Base-by-base conservation (phyloP, 2,113 vertebrate genomes). In the Recurvirostra avosetta region DNA sequence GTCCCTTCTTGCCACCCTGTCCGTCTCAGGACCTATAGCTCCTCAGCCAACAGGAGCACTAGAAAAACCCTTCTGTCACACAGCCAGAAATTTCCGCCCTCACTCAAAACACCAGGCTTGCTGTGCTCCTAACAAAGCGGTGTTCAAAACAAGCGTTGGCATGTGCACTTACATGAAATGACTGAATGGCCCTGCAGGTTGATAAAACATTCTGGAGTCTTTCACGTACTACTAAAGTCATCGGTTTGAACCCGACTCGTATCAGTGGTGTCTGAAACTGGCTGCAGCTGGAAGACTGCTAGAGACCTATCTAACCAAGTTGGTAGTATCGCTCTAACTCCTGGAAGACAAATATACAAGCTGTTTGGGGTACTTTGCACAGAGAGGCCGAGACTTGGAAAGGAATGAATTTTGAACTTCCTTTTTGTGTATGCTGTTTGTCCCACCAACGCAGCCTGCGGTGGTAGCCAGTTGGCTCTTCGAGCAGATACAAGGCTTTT, bases 141-240 rank as follows among this genome's bases (percentile, higher is more conserved):
- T 49, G 88, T 22, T 95, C 90, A 83, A 90, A 96, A 88, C 83
- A 93, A 95, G 80, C 3, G 2, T 0, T 76, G 86, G 73, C 88
- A 55, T 68, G 80, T 85, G 80, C 21, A 1, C 75, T 94, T 90
- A 88, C 62, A 52, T 34, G 88, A 94, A 68, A 88, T 61, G 88
- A 91, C 76, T 89, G 90, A 91, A 84, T 21, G 86, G 90, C 58
- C 88, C 80, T 7, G 70, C 86, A 97, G 94, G 92, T 96, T 92
- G 86, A 78, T 53, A 84, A 87, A 92, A 91, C 66, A 58, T 65
- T 97, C 89, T 97, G 91, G 88, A 97, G 73, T 89, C 80, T 89
- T 92, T 95, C 94, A 94, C 15, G n/a, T 47, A 32, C 41, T 82
- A 72, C 84, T 68, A 8, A 87, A 94, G 73, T 38, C 7, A 0